Evolutionary conservation across 2,888 invertebrate genomes (phyloP).

Genomic region (Scelioninae gen. 1): DNA sequence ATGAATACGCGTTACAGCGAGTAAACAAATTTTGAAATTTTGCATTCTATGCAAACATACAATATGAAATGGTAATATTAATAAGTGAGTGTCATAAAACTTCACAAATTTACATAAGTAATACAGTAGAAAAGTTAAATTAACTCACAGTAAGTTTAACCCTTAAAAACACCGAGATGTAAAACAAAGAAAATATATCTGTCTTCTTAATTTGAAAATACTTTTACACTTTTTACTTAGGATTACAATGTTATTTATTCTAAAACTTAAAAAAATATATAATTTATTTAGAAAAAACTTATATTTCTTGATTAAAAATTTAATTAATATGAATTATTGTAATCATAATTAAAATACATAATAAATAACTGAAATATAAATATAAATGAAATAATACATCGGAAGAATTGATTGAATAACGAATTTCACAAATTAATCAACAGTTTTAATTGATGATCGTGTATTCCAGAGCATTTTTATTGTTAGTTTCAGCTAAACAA

Average conservation of each 20-base stretch:
- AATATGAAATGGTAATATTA: neutral
- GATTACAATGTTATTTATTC: neutral
- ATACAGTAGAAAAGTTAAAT: slow-evolving; percentile 14
- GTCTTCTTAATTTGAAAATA: neutral
- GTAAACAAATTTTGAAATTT: neutral
- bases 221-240: neutral
- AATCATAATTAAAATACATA: neutral
- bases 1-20: neutral
- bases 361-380: neutral
- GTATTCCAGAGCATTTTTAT: neutral
- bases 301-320: neutral
- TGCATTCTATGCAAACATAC: neutral
- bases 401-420: neutral
- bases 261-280: neutral
- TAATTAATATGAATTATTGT: neutral
- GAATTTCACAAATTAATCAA: neutral
- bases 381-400: neutral
- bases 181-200: neutral
- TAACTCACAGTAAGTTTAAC: slow-evolving; percentile 5
- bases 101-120: slow-evolving; percentile 7
- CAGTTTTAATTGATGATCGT: neutral
- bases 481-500: neutral
- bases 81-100: neutral
- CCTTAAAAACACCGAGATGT: neutral
- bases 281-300: no score